Conservation (phyloP, 2,797 vertebrate species). For the Peromyscus melanophrys region DNA sequence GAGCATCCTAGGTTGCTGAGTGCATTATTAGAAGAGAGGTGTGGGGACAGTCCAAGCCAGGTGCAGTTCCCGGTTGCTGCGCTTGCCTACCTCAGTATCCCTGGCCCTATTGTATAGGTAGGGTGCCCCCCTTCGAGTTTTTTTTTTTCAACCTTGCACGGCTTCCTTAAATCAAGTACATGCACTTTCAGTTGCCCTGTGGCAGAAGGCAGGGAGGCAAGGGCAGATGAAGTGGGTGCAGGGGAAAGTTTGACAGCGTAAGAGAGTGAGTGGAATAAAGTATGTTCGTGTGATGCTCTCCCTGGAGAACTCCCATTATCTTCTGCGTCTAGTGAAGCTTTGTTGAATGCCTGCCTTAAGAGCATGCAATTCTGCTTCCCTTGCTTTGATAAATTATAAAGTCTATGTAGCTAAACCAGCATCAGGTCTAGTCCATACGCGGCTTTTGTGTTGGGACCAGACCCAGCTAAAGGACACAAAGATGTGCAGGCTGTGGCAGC, state of each 20-base stretch:
- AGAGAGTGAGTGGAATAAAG: background rate
- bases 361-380: slow-evolving; percentile 5
- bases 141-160: background rate
- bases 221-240: background rate
- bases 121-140: background rate
- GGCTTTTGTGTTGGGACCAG: background rate
- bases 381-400: slow-evolving; percentile 16
- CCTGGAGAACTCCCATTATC: background rate
- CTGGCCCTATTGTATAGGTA: background rate
- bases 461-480: background rate
- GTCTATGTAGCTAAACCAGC: slow-evolving; percentile 10
- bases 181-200: background rate
- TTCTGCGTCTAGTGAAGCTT: background rate
- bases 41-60: background rate
- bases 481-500: background rate
- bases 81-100: background rate
- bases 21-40: background rate
- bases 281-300: background rate
- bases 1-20: background rate
- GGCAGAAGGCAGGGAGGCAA: background rate
- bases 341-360: slow-evolving; percentile 45
- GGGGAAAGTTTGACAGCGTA: background rate
- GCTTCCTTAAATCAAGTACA: background rate
- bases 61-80: background rate
- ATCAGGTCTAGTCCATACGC: background rate